A percentile compares a stretch with the other conserved stretches of the same genome.
Evolutionary conservation across 2,888 invertebrate genomes (phyloP).

Genomic region (Agriopis marginaria): DNA sequence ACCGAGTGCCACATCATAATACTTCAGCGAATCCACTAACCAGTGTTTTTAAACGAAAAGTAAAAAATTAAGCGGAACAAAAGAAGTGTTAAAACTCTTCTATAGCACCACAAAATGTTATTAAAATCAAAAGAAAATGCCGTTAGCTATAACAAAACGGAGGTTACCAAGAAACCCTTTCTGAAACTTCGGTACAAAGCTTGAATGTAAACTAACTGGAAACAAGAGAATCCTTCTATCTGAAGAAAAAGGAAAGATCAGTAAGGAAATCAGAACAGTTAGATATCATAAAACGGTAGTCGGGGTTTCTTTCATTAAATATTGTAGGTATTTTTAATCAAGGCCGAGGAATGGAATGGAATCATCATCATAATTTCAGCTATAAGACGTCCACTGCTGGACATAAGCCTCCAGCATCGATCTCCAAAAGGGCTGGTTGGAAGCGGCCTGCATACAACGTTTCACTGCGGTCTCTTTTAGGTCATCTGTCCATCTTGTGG

Average conservation of each 20-base stretch:
- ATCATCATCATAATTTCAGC: too few species aligned
- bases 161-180: constrained; percentile 31
- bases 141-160: constrained; percentile 23
- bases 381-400: too few species aligned
- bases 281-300: constrained; percentile 28
- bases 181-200: constrained; percentile 30
- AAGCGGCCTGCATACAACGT: too few species aligned
- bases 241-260: constrained; percentile 11
- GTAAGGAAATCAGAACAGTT: constrained; percentile 49
- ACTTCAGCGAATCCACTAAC: neutral
- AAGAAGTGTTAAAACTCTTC: constrained; percentile 4
- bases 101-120: neutral
- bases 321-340: constrained; percentile 11
- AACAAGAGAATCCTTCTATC: constrained; percentile 56
- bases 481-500: too few species aligned
- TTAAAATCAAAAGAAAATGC: constrained; percentile 14
- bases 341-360: constrained; percentile 3
- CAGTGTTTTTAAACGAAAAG: neutral
- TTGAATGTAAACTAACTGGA: constrained; percentile 50
- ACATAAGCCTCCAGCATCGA: too few species aligned
- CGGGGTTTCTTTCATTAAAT: constrained; percentile 31
- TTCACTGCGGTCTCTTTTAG: too few species aligned
- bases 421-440: too few species aligned
- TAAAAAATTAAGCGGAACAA: neutral
- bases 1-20: neutral